These are phyloP conservation scores for Battus philenor DNA, from an alignment of 1,140 invertebrate species.

Conservation along the genomic window DNA sequence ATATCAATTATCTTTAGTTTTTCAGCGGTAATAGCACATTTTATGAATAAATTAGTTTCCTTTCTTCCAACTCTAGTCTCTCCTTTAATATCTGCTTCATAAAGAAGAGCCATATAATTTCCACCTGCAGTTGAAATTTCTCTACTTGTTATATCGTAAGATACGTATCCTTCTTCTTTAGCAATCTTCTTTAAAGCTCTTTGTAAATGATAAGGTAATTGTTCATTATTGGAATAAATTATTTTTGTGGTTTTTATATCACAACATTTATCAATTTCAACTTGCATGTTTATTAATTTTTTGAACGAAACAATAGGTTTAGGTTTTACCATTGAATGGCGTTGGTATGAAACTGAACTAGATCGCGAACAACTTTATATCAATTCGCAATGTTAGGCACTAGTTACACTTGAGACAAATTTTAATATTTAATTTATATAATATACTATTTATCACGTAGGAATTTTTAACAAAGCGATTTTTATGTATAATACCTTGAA, in stretches of 20 bases:
- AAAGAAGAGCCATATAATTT: slow-evolving; percentile 23
- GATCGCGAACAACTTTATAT: too few species aligned
- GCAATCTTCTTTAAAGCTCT: slow-evolving; percentile 19
- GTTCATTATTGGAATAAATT: neutral
- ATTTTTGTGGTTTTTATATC: neutral
- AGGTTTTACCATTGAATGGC: too few species aligned
- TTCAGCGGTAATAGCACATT: slow-evolving; percentile 16
- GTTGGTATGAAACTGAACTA: too few species aligned
- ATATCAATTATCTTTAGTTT: slow-evolving; percentile 15
- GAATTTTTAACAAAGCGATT: too few species aligned
- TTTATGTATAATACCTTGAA: too few species aligned
- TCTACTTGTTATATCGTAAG: slow-evolving; percentile 16
- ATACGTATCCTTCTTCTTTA: slow-evolving; percentile 19
- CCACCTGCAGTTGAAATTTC: slow-evolving; percentile 21
- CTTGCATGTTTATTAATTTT: slow-evolving; percentile 4
- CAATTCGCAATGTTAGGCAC: too few species aligned
- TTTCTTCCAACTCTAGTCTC: slow-evolving; percentile 17
- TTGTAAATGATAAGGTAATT: slow-evolving; percentile 10
- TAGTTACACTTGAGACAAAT: too few species aligned
- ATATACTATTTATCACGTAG: too few species aligned
- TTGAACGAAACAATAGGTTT: neutral
- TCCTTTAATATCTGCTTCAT: slow-evolving; percentile 25
- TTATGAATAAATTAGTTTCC: slow-evolving; percentile 32
- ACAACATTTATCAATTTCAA: slow-evolving; percentile 1
- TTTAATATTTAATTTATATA: too few species aligned